Evolutionary conservation across 2,888 invertebrate genomes (phyloP).

Genomic region (Yponomeuta plumbellus): DNA sequence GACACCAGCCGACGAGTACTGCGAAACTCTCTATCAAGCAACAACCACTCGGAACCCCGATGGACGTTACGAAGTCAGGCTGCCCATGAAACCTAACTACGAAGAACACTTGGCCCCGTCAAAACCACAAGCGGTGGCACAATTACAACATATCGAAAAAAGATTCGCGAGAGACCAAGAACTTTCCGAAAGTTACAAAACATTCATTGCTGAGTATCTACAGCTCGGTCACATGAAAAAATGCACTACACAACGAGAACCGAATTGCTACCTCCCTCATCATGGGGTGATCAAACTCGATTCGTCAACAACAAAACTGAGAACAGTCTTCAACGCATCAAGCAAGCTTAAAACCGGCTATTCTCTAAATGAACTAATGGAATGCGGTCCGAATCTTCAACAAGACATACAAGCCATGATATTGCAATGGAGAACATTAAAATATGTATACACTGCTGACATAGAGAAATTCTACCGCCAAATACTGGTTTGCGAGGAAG

Average conservation of each 20-base stretch:
- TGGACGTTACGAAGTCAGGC: conserved; percentile 12
- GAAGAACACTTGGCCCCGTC: conserved; percentile 11
- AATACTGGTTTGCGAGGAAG: too few species aligned
- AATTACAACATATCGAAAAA: conserved; percentile 17
- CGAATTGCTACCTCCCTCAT: conserved; percentile 10
- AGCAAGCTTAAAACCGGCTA: conserved; percentile 10
- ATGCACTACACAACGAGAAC: not conserved
- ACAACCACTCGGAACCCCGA: not conserved
- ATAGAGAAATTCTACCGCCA: too few species aligned
- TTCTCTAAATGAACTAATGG: conserved; percentile 19
- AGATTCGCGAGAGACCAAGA: conserved; percentile 9
- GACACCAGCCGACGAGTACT: not conserved
- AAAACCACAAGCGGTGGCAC: conserved; percentile 18
- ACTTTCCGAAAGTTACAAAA: too few species aligned
- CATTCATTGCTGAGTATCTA: not conserved
- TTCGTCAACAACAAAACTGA: conserved; percentile 5
- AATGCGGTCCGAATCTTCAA: conserved; percentile 18
- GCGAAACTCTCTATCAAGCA: not conserved
- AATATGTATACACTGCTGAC: too few species aligned
- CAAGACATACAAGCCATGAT: too few species aligned
- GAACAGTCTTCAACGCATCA: conserved; percentile 19
- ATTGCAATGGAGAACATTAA: too few species aligned
- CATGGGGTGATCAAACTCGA: not conserved
- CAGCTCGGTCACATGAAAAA: not conserved
- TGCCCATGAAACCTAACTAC: conserved; percentile 16